Percentiles rank a stretch among this genome's conserved stretches.
Evolutionary conservation across 2,888 invertebrate genomes (phyloP).

Genomic region (Physocephala rufipes): DNA sequence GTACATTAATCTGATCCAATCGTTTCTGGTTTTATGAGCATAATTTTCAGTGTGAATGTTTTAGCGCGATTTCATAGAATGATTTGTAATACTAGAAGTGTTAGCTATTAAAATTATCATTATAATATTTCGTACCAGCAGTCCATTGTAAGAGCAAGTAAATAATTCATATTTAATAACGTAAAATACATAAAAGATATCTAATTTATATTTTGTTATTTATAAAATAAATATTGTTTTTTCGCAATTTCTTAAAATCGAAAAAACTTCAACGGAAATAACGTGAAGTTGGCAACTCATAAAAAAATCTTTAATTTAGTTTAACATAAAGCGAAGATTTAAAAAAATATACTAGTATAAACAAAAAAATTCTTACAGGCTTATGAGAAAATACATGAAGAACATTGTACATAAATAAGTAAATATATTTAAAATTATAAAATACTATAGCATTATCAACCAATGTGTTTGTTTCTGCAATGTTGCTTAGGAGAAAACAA

Average conservation of each 20-base stretch:
- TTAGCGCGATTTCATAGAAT: too few species aligned
- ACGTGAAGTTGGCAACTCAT: slow-evolving; percentile 36
- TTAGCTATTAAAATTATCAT: too few species aligned
- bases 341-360: slow-evolving; percentile 35
- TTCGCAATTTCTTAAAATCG: slow-evolving; percentile 21
- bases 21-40: too few species aligned
- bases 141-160: slow-evolving; percentile 16
- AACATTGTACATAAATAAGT: slow-evolving; percentile 56
- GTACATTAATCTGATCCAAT: too few species aligned
- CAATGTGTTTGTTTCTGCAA: too few species aligned
- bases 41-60: too few species aligned
- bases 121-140: slow-evolving; percentile 33
- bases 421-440: slow-evolving; percentile 55
- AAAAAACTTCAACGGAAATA: not conserved
- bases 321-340: slow-evolving; percentile 38
- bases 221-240: slow-evolving; percentile 33
- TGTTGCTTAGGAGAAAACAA: too few species aligned
- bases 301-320: slow-evolving; percentile 35
- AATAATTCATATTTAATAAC: slow-evolving; percentile 14
- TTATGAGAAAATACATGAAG: slow-evolving; percentile 35
- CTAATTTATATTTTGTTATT: slow-evolving; percentile 43
- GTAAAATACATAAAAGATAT: slow-evolving; percentile 25
- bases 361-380: slow-evolving; percentile 27
- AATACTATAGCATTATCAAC: too few species aligned
- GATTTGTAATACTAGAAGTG: too few species aligned